Evolutionary conservation across 23 tunicate genomes (phyloP), one percentile per base, ranked within the genome.

Genomic region (Oikopleura dioica): DNA sequence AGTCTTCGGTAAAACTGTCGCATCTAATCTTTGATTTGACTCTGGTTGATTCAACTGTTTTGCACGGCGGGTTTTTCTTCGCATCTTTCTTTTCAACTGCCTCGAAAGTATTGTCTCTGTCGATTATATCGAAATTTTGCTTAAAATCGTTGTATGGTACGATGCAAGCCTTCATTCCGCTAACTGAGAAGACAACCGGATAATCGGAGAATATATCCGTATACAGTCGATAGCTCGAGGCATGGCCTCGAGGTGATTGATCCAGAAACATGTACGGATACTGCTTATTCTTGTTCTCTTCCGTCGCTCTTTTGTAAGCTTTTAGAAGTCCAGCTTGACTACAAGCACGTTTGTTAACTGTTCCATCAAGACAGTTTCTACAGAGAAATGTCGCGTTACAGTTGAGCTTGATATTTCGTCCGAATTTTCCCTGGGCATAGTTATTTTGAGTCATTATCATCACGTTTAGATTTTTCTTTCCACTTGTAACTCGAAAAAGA

Each of bases 401-500:
- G 2, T 4, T 16, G 26, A 12, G 16, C 33, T 31, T 23, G 2
- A 63, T 63, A 12, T 63, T 31, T 16, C 72, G 72, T 2, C 72
- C 72, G 26, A 12, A 63, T 23, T 28, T 23, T 63, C 72, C 72
- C 26, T 63, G 16, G 29, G 72, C 2, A 28, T 12, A 63, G 26
- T 63, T 63, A 28, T 63, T 63, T 63, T 63, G 72, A 24, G 72
- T 63, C 72, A 63, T 63, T 12, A 63, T 63, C 33, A 63, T 63
- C 16, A 63, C 72, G 2, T 23, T 12, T 2, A 63, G 16, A 63
- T 63, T 63, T 28, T 63, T 24, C 33, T 63, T 63, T 63, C 72
- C 72, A 12, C 30, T 12, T 16, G 26, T 63, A 63, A 63, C 72
- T 12, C 72, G 72, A 63, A 63, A 63, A 21, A 63, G 33, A 31